Evolutionary conservation across 2,888 invertebrate genomes (phyloP), one percentile per base, ranked within the genome.

Genomic region (Agrilus biguttatus): DNA sequence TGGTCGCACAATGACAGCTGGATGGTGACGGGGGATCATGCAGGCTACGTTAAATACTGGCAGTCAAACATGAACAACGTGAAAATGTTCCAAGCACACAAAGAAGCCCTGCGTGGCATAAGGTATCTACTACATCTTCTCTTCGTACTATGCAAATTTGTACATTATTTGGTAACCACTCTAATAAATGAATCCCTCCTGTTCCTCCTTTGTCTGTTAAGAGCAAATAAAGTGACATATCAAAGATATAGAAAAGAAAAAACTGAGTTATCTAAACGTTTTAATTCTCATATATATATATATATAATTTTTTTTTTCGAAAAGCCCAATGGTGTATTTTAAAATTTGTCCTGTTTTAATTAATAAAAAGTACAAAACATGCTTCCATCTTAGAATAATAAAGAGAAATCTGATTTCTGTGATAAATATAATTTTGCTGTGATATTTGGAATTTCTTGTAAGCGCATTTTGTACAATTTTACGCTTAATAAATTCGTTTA

Each of bases 31-130:
- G 98, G 92, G 17, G 98, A 99, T 70, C 96, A 97, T 66, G 85
- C 87, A 41, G 98, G 98, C 47, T 98, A 90, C 66, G 92, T 99
- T 51, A 99, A 99, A 64, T 99, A 99, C 72, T 99, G 98, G 98
- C 98, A 99, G 75, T 92, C 95, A 56, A 99, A 99, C 71, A 99
- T 99, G 98, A 99, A 99, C 74, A 98, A 98, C 73, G 98, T 99
- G 45, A 97, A 98, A 78, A 97, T 98, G 95, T 99, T 93, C 75
- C 97, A 97, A 72, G 98, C 97, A 44, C 98, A 99, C 70, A 97
- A 98, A 79, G 98, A 99, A 76, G 91, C 98, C 52, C 86, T 99
- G 57, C 81, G 98, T 69, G 96, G 96, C 72, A 86, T 98, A 75
- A 89, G 89, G 90, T 91, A 83, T 75, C 66, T 65, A 64, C 64